Evolutionary conservation across 1,140 invertebrate species (phyloP).

Genomic region (Eufriesea mexicana): DNA sequence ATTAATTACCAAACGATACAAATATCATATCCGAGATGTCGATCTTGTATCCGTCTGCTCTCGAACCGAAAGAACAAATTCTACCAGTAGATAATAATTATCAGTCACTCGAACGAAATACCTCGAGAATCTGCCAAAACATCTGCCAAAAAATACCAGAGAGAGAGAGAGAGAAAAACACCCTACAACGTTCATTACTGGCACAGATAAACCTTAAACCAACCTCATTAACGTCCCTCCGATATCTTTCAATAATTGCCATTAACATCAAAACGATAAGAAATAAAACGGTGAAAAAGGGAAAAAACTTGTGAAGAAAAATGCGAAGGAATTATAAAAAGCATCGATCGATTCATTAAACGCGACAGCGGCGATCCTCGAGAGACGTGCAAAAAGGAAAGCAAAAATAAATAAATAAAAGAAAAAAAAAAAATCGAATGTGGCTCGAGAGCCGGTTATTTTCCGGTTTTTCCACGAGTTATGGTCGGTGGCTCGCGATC

Average conservation of each 20-base stretch:
- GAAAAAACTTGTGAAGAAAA: not conserved
- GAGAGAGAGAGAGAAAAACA: too few species aligned
- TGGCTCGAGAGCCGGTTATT: not conserved
- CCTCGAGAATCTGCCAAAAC: not conserved
- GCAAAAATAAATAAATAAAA: too few species aligned
- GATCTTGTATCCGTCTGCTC: not conserved
- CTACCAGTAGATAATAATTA: not conserved
- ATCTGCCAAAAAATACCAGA: not conserved
- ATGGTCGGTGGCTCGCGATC: not conserved
- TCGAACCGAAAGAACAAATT: not conserved
- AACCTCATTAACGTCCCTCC: not conserved
- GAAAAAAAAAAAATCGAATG: not conserved
- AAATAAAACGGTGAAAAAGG: not conserved
- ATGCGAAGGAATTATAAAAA: not conserved
- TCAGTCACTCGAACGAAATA: not conserved
- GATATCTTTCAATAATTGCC: not conserved
- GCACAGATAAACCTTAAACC: not conserved
- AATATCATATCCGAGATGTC: not conserved
- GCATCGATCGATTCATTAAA: not conserved
- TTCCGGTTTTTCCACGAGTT: conserved; percentile 6
- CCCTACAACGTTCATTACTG: too few species aligned
- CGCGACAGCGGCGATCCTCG: too few species aligned
- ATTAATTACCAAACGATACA: not conserved
- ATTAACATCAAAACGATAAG: not conserved
- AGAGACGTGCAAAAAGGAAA: not conserved